Conservation (phyloP, 2,797 vertebrate genomes). For the Cuniculus paca region DNA sequence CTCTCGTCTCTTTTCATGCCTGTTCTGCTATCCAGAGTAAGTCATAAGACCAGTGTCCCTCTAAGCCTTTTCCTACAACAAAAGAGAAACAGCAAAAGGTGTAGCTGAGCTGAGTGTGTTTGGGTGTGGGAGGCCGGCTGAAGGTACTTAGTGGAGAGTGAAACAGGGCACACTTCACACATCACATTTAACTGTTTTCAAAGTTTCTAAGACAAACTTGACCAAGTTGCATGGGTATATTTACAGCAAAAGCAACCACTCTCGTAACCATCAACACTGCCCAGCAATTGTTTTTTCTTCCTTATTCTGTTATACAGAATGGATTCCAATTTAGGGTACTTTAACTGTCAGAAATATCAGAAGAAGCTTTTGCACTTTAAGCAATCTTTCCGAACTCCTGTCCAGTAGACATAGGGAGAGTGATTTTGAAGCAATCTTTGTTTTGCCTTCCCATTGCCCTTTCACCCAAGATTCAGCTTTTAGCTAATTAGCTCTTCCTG, state of each 20-base stretch:
- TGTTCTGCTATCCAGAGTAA: neutral
- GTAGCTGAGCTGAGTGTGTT: neutral
- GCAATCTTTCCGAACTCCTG: slow-evolving; percentile 71
- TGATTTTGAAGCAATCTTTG: slow-evolving; percentile 75
- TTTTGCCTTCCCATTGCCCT: slow-evolving; percentile 77
- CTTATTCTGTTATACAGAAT: slow-evolving; percentile 64
- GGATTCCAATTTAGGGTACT: slow-evolving; percentile 80
- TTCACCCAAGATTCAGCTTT: slow-evolving; percentile 77
- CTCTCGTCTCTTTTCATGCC: neutral
- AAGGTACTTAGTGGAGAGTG: neutral
- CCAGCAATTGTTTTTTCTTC: slow-evolving; percentile 71
- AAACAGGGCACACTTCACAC: neutral
- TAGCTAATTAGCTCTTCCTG: slow-evolving; percentile 77
- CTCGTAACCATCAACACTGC: slow-evolving; percentile 36
- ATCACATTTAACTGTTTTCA: slow-evolving; percentile 39
- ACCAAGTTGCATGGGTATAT: slow-evolving; percentile 29
- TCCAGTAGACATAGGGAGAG: slow-evolving; percentile 70
- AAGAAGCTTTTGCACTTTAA: slow-evolving; percentile 77
- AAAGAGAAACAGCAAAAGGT: neutral
- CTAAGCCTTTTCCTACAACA: neutral
- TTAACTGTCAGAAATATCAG: slow-evolving; percentile 79
- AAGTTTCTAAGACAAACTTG: slow-evolving; percentile 29
- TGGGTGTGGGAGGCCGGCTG: neutral
- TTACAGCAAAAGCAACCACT: slow-evolving; percentile 17
- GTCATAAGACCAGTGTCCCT: neutral